Base-by-base conservation (phyloP, 2,797 vertebrate genomes). In the Sebastes hopkinsi region DNA sequence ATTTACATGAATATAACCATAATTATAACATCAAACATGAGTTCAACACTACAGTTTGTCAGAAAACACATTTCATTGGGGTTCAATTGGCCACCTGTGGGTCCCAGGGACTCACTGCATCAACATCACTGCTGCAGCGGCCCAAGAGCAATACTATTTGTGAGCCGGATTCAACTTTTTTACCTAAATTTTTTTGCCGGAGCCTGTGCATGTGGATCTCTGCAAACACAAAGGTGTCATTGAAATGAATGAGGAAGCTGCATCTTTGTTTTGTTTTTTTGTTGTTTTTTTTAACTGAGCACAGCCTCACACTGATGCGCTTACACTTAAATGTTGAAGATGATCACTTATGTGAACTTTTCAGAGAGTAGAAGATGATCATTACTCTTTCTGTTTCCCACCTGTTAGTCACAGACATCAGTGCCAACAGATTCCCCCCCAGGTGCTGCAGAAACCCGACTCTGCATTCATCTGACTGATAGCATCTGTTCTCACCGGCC, bases 391-490 rank as follows among this genome's bases (percentile, higher is more conserved):
- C 11, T 22, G 36, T 22, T 25, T 7, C 1, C 34, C 42, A 8
- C 42, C 34, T 59, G 32, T 67, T 72, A 64, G 52, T 36, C 54
- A n/a, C 46, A 72, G 52, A 22, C 36, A n/a, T 6, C 23, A 20
- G 58, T 20, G 61, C 27, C 20, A 22, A 52, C 13, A 3, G 79
- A 46, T 50, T 61, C 34, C 56, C 55, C 34, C 20, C 29, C 36
- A 38, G 77, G 71, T 50, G 67, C 77, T 61, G 61, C 65, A 58
- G 65, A 68, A 84, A 86, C 36, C 54, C 0, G 13, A 74, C 72
- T 71, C 77, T 34, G 75, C 25, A 18, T 71, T 59, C 55, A 73
- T 42, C 29, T 54, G 56, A n/a, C 30, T 29, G 66, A 84, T 68
- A 25, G 6, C 22, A 67, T 83, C 60, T 58, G 65, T 73, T 58